A percentile compares a stretch with the other conserved stretches of the same genome.
Conservation (phyloP, 2,113 vertebrate genomes). For the Peromyscus leucopus region DNA sequence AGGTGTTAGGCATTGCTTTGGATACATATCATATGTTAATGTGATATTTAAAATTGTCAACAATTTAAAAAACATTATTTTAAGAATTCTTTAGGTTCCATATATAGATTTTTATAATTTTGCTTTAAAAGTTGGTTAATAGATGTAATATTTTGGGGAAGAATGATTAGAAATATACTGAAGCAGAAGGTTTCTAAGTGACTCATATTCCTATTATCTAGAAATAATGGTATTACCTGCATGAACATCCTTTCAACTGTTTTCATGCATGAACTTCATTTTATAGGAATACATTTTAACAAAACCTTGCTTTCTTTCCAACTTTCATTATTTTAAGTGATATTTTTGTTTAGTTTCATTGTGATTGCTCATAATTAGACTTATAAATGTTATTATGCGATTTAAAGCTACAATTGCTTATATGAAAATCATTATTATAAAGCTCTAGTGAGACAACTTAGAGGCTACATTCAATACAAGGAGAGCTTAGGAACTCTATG, state of each 20-base stretch:
- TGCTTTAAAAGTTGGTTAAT: slow-evolving; percentile 39
- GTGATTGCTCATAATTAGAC: neutral
- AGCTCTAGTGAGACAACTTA: neutral
- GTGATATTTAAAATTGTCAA: slow-evolving; percentile 25
- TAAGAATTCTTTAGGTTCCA: neutral
- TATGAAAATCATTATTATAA: slow-evolving; percentile 18
- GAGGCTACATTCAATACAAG: slow-evolving; percentile 20
- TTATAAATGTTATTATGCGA: slow-evolving; percentile 38
- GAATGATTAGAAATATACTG: slow-evolving; percentile 24
- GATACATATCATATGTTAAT: neutral
- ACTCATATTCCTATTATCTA: neutral
- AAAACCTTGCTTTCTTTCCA: slow-evolving; percentile 13
- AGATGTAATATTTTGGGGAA: neutral
- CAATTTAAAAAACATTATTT: neutral
- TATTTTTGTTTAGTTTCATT: slow-evolving; percentile 42
- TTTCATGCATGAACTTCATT: neutral
- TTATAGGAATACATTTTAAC: slow-evolving; percentile 30
- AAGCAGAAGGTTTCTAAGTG: slow-evolving; percentile 4
- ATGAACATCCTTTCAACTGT: neutral
- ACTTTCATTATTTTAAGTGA: neutral
- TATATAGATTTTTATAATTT: slow-evolving; percentile 1
- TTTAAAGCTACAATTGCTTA: neutral
- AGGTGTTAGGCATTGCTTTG: slow-evolving; percentile 21
- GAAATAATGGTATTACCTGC: neutral
- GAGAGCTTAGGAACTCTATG: neutral